Conservation (phyloP, 2,113 vertebrate species). For the Chaenocephalus aceratus region DNA sequence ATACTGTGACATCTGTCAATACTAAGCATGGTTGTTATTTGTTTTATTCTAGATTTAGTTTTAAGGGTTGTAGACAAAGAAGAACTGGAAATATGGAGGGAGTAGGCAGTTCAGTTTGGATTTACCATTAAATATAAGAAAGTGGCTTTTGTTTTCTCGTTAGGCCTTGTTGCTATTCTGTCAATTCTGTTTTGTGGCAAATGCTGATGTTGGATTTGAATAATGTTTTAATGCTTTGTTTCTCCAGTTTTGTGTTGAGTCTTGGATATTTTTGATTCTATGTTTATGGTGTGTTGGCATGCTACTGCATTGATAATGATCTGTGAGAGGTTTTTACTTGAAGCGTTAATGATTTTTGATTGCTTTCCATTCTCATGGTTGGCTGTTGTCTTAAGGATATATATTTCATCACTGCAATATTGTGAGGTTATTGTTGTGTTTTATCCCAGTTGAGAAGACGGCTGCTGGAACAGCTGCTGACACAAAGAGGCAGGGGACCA, state of each 20-base stretch:
- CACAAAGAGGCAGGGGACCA: conserved; percentile 46
- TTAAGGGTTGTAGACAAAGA: conserved; percentile 3
- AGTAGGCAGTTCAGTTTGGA: conserved; percentile 1
- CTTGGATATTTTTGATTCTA: background rate
- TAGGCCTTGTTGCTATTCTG: background rate
- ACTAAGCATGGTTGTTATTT: background rate
- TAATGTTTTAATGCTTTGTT: background rate
- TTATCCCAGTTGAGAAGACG: conserved; percentile 46
- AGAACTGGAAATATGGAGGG: background rate
- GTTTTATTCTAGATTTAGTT: background rate
- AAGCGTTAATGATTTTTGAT: no score
- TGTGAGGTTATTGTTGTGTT: conserved; percentile 39
- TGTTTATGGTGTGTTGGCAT: background rate
- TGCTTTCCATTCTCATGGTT: no score
- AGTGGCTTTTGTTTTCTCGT: background rate
- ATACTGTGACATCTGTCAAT: background rate
- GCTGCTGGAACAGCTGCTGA: conserved; percentile 33
- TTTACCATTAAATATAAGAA: background rate
- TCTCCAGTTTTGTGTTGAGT: background rate
- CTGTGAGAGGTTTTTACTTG: background rate
- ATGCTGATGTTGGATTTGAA: background rate
- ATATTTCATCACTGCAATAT: background rate
- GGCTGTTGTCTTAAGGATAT: conserved; percentile 1
- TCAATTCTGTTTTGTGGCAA: background rate
- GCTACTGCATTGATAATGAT: background rate